These are phyloP conservation scores for Rhodeus uyekii DNA, from an alignment of 2,797 vertebrate genomes.

Conservation along the genomic window DNA sequence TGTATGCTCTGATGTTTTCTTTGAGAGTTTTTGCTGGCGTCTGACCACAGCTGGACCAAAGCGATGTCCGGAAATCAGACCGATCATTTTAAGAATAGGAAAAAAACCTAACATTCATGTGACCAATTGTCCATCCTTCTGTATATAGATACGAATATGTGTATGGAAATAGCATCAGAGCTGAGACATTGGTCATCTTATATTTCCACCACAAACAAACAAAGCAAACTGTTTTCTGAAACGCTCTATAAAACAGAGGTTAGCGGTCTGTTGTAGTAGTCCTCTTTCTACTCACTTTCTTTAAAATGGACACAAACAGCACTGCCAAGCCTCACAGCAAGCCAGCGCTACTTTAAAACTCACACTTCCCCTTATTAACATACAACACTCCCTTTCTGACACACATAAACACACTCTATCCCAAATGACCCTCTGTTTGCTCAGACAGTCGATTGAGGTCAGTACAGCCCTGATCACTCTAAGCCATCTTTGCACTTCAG, in stretches of 20 bases:
- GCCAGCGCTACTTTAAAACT: constrained; percentile 11
- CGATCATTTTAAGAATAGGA: neutral
- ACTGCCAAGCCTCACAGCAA: constrained; percentile 16
- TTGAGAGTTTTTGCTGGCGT: neutral
- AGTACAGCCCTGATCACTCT: neutral
- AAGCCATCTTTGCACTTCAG: neutral
- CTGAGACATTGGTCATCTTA: neutral
- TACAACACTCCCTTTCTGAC: constrained; percentile 3
- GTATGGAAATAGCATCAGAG: neutral
- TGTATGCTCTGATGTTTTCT: neutral
- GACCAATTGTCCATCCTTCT: neutral
- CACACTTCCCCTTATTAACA: constrained; percentile 3
- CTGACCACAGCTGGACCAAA: constrained; percentile 12
- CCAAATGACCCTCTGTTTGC: constrained; percentile 4
- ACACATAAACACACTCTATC: neutral
- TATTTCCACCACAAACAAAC: constrained; percentile 18
- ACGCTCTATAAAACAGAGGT: constrained; percentile 12
- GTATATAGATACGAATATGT: neutral
- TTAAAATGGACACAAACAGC: constrained; percentile 7
- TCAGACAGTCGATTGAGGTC: constrained; percentile 25
- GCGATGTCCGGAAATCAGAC: constrained; percentile 15
- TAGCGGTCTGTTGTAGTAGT: neutral
- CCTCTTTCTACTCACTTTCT: neutral
- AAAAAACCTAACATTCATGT: neutral
- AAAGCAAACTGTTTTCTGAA: constrained; percentile 10